These are phyloP conservation scores for Octomys mimax DNA, from an alignment of 2,797 vertebrate genomes.

Conservation along the genomic window DNA sequence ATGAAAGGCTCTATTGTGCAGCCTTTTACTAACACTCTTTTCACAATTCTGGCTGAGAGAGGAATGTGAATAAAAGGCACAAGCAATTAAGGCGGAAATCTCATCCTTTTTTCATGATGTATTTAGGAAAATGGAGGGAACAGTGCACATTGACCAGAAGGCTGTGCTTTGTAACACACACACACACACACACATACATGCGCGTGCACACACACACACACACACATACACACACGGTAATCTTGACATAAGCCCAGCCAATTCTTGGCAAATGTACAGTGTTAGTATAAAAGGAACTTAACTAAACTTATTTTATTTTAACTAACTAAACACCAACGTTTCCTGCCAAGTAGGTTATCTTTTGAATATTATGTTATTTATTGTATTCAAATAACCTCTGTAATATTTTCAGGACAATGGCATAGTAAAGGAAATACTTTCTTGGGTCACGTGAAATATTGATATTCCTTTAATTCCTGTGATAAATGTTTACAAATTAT, in stretches of 20 bases:
- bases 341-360: conserved; percentile 68
- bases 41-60: conserved; percentile 95
- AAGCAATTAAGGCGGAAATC: conserved; percentile 97
- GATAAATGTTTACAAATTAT: conserved; percentile 57
- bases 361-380: conserved; percentile 65
- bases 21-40: conserved; percentile 95
- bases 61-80: conserved; percentile 96
- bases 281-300: conserved; percentile 83
- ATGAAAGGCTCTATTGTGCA: conserved; percentile 98
- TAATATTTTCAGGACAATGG: not conserved
- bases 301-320: conserved; percentile 81
- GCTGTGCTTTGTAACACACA: conserved; percentile 79
- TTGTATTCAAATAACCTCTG: conserved; percentile 28
- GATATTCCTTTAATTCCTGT: conserved; percentile 29
- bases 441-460: conserved; percentile 14
- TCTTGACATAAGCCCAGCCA: conserved; percentile 82
- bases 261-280: conserved; percentile 80
- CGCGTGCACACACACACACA: conserved; percentile 11
- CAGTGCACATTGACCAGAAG: conserved; percentile 87
- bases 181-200: conserved; percentile 17
- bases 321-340: conserved; percentile 79
- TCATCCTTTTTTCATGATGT: conserved; percentile 92
- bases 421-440: conserved; percentile 30
- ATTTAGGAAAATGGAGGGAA: conserved; percentile 90
- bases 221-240: conserved; percentile 69